Conservation (phyloP, 2,113 vertebrate genomes). For the Trematocara zebra region DNA sequence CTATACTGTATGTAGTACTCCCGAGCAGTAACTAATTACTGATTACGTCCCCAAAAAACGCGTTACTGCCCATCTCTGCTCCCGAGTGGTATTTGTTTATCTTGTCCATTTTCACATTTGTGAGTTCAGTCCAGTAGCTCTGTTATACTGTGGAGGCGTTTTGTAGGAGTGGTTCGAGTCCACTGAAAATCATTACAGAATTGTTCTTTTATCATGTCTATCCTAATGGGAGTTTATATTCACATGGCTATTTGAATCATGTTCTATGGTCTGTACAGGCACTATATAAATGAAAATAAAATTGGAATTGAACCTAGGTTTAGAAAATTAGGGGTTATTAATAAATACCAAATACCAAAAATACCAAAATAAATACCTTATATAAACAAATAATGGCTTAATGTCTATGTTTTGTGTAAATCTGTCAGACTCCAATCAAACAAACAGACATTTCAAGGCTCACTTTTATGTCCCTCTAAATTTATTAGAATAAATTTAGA, state of each 20-base stretch:
- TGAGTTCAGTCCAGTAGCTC: not conserved
- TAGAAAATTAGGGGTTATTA: not conserved
- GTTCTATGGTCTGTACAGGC: not conserved
- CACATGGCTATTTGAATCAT: not conserved
- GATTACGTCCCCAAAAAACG: too few relatives aligned
- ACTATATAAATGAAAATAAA: not conserved
- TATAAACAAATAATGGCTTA: not conserved
- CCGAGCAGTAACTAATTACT: not conserved
- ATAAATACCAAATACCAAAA: not conserved
- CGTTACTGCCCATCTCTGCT: too few relatives aligned
- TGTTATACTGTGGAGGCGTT: not conserved
- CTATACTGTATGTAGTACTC: not conserved
- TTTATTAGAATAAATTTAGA: not conserved
- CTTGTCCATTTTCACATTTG: not conserved
- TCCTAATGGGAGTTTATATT: not conserved
- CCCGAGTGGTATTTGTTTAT: not conserved
- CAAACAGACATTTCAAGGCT: not conserved
- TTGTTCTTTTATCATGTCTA: not conserved
- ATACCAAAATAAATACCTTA: not conserved
- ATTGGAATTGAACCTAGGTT: not conserved
- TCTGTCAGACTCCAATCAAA: not conserved
- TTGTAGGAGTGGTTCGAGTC: not conserved
- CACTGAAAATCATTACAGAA: not conserved
- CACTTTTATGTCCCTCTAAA: not conserved
- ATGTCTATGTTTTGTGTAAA: not conserved